Percentiles rank a stretch among this genome's conserved stretches.
Evolutionary conservation across 2,888 invertebrate species (phyloP).

Genomic region (Hyposoter dolosus): DNA sequence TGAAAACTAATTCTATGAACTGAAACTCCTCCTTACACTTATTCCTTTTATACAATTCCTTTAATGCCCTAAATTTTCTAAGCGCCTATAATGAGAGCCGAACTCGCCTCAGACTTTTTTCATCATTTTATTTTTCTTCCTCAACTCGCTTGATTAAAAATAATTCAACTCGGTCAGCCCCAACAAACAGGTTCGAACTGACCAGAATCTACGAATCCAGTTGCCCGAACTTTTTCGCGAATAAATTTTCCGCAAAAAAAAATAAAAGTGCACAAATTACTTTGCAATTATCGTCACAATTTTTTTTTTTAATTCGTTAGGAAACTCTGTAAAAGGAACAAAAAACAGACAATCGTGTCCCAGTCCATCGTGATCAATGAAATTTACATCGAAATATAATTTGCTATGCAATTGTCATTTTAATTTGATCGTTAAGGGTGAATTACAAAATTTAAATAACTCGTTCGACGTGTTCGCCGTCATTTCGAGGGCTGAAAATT

Average conservation of each 20-base stretch:
- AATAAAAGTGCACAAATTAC: background rate
- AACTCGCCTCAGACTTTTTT: background rate
- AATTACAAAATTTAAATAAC: background rate
- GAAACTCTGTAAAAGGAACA: background rate
- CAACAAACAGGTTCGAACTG: background rate
- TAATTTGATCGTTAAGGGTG: background rate
- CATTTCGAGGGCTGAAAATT: background rate
- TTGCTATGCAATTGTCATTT: background rate
- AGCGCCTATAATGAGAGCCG: constrained; percentile 30
- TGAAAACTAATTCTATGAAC: constrained; percentile 34
- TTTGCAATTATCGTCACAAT: background rate
- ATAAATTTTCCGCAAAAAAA: background rate
- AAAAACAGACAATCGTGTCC: background rate
- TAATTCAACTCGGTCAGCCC: background rate
- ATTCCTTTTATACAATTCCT: constrained; percentile 27
- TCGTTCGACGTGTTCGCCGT: background rate
- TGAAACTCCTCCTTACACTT: constrained; percentile 18
- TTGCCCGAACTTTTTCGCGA: background rate
- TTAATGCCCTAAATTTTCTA: constrained; percentile 32
- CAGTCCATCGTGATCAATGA: background rate
- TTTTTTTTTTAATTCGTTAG: background rate
- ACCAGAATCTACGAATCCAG: background rate
- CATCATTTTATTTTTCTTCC: background rate
- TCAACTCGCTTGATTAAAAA: background rate
- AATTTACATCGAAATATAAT: background rate